Percentiles rank a stretch among this genome's conserved stretches.
Conservation (phyloP, 1,140 invertebrate species). For the silkworm (Bombyx mori) region ASM3026992v2 NC_085124.1:9162001-9162500, state of each 20-base stretch:
- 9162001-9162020: constrained; percentile 1
- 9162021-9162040: background rate
- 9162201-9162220: constrained; percentile 62
- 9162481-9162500: too few species aligned
- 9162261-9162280: constrained; percentile 40
- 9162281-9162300: constrained; percentile 17
- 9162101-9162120: constrained; percentile 12
- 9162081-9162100: constrained; percentile 11
- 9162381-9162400: too few species aligned
- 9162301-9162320: background rate
- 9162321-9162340: too few species aligned
- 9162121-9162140: constrained; percentile 22
- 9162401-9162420: too few species aligned
- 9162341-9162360: too few species aligned
- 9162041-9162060: constrained; percentile 6
- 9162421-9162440: too few species aligned
- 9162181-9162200: constrained; percentile 63
- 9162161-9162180: constrained; percentile 41
- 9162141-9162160: constrained; percentile 31
- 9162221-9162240: constrained; percentile 53
- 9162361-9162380: too few species aligned
- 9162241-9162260: constrained; percentile 60
- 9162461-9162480: too few species aligned
- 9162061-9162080: constrained; percentile 11
- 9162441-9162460: too few species aligned